phyloP scores from a whole-genome alignment of 2,797 vertebrate genomes.

The Austrolebias charrua region DNA sequence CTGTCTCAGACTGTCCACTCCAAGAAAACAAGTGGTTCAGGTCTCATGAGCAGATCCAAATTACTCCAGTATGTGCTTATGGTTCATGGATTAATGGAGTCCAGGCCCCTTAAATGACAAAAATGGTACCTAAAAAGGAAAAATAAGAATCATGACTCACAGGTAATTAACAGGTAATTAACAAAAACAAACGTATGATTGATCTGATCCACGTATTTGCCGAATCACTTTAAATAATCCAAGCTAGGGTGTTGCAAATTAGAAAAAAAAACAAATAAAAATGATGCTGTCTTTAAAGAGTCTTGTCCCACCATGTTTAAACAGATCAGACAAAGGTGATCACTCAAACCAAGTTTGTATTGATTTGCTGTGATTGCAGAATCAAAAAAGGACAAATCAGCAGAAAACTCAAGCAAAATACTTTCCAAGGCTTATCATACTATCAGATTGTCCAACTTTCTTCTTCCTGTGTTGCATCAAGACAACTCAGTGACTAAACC shows the following conservation, averaged over 20 bases:
- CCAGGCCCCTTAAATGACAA: constrained; percentile 38
- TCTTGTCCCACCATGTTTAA: neutral
- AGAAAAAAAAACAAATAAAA: neutral
- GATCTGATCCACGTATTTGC: neutral
- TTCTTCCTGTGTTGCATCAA: neutral
- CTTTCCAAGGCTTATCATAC: neutral
- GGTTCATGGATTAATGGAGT: constrained; percentile 66
- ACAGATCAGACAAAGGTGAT: neutral
- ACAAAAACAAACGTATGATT: neutral
- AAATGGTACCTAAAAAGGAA: constrained; percentile 33
- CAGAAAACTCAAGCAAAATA: neutral
- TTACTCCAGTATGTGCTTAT: constrained; percentile 50
- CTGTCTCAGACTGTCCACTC: constrained; percentile 44
- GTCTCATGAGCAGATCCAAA: constrained; percentile 44
- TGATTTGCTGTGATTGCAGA: neutral
- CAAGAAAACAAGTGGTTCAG: constrained; percentile 27
- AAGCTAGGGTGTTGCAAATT: neutral
- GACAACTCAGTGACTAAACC: neutral
- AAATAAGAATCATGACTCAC: constrained; percentile 16
- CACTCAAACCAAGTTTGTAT: neutral
- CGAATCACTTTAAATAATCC: neutral
- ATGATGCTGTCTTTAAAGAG: neutral
- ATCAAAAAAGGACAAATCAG: too few species aligned
- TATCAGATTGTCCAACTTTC: neutral
- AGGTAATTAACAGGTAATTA: neutral